phyloP scores from a whole-genome alignment of 1,140 invertebrate genomes.

The Ceratosolen solmsi region DNA sequence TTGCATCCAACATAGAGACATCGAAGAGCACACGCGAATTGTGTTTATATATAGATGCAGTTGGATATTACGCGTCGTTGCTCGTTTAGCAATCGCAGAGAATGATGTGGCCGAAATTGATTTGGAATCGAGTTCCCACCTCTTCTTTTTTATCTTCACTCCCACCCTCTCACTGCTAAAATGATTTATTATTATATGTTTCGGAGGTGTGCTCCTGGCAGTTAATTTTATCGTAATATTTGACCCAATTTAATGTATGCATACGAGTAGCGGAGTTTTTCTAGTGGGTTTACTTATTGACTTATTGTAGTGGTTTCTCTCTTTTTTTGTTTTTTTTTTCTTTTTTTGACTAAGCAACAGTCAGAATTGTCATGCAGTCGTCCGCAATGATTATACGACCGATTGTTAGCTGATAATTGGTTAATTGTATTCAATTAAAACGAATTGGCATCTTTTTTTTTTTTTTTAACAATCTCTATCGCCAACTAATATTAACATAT shows the following conservation, averaged over 20 bases:
- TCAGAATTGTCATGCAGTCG: too few species aligned
- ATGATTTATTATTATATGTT: constrained; percentile 44
- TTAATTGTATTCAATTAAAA: too few species aligned
- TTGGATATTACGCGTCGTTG: constrained; percentile 43
- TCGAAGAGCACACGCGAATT: constrained; percentile 27
- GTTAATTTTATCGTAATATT: constrained; percentile 45
- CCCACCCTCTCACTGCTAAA: constrained; percentile 18
- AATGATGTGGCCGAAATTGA: constrained; percentile 63
- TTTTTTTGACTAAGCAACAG: too few species aligned
- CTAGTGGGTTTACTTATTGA: background rate
- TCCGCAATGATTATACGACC: too few species aligned
- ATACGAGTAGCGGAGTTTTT: background rate
- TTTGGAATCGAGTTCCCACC: constrained; percentile 30
- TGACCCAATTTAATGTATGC: constrained; percentile 5
- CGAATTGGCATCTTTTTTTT: too few species aligned
- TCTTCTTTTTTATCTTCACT: constrained; percentile 47
- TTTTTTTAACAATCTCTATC: too few species aligned
- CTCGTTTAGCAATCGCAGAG: constrained; percentile 63
- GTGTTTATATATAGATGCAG: constrained; percentile 51
- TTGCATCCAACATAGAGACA: background rate
- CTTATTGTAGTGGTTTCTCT: too few species aligned
- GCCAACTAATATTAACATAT: too few species aligned
- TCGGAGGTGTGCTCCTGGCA: background rate
- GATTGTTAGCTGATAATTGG: too few species aligned
- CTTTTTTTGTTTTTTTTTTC: too few species aligned